Evolutionary conservation across 2,888 invertebrate genomes (phyloP).

Genomic region (Ischnura elegans): DNA sequence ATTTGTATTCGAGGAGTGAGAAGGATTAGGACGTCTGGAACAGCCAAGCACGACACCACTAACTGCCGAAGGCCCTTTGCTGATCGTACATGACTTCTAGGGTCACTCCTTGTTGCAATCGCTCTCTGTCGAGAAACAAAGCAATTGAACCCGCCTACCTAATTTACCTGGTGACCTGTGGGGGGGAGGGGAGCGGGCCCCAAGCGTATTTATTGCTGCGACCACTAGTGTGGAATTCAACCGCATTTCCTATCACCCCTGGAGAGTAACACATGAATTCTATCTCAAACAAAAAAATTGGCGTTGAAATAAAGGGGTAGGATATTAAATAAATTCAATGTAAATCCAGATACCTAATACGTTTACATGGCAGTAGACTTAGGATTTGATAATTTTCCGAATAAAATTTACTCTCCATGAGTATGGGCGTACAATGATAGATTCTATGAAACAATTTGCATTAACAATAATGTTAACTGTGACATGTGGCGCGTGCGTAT

Average conservation of each 20-base stretch:
- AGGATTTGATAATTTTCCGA: too few species aligned
- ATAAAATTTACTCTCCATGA: too few species aligned
- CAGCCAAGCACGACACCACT: neutral
- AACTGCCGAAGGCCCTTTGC: neutral
- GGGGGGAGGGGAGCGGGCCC: neutral
- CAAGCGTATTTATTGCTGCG: neutral
- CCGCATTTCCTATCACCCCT: neutral
- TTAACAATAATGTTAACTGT: too few species aligned
- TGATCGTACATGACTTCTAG: slow-evolving; percentile 1
- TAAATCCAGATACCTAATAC: too few species aligned
- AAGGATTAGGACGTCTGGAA: neutral
- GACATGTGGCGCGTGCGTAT: too few species aligned
- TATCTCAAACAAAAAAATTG: too few species aligned
- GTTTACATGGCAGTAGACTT: too few species aligned
- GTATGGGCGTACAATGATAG: too few species aligned
- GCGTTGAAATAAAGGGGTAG: too few species aligned
- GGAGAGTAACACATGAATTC: too few species aligned
- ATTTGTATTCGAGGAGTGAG: neutral
- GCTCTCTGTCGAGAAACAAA: slow-evolving; percentile 13
- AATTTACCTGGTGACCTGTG: neutral
- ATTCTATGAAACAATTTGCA: too few species aligned
- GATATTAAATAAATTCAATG: too few species aligned
- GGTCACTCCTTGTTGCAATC: neutral
- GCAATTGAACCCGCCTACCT: neutral
- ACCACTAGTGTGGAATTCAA: neutral